These are phyloP conservation scores for Caenorhabditis zanzibari DNA, from an alignment of 2,888 invertebrate species.

Conservation along the genomic window DNA sequence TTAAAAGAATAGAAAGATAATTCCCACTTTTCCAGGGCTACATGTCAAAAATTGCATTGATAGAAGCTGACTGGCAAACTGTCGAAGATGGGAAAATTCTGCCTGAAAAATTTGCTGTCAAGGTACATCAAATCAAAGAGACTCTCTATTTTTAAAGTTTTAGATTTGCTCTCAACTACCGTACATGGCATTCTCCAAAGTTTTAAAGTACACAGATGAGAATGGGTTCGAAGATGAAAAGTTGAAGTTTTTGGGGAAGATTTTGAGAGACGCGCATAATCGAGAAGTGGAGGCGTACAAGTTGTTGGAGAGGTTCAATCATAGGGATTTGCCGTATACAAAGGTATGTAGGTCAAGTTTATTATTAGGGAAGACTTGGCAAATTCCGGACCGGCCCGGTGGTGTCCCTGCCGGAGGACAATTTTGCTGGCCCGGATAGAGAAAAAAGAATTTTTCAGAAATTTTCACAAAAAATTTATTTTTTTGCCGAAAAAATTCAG, in stretches of 20 bases:
- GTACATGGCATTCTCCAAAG: constrained; percentile 25
- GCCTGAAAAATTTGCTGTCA: constrained; percentile 55
- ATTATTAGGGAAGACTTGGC: too few relatives aligned
- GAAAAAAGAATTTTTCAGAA: too few relatives aligned
- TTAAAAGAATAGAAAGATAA: not conserved
- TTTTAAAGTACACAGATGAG: constrained; percentile 25
- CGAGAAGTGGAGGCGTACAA: constrained; percentile 43
- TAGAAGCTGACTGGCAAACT: constrained; percentile 63
- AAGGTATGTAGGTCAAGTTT: constrained; percentile 18
- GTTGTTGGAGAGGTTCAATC: constrained; percentile 38
- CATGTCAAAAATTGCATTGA: constrained; percentile 60
- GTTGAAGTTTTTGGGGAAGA: constrained; percentile 6
- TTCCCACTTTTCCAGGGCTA: constrained; percentile 66
- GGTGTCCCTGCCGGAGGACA: too few relatives aligned
- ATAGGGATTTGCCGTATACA: constrained; percentile 38
- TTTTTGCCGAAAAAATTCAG: too few relatives aligned
- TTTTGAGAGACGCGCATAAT: constrained; percentile 39
- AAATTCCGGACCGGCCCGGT: too few relatives aligned
- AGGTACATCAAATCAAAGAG: constrained; percentile 49
- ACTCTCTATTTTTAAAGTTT: not conserved
- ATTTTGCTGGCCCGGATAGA: too few relatives aligned
- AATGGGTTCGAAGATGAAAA: constrained; percentile 38
- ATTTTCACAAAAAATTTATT: too few relatives aligned
- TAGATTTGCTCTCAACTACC: constrained; percentile 43
- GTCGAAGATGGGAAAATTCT: constrained; percentile 24